A percentile compares a stretch with the other conserved stretches of the same genome.
These are phyloP conservation scores for Matsumyia berberina DNA, from an alignment of 2,888 invertebrate species.

Conservation along the genomic window DNA sequence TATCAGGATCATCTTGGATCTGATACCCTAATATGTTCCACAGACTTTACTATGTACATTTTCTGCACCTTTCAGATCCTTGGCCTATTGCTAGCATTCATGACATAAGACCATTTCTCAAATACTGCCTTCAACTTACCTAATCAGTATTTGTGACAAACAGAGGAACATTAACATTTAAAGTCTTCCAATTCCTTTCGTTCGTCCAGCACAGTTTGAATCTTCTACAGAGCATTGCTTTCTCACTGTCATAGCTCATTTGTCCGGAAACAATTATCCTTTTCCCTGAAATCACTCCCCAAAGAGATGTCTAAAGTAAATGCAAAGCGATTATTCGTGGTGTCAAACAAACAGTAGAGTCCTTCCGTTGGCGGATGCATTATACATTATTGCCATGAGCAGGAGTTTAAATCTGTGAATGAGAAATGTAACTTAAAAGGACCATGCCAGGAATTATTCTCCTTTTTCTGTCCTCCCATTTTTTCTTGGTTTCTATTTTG, in stretches of 20 bases:
- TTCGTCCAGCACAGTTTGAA: no score
- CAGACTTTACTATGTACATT: no score
- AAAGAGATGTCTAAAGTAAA: conserved; percentile 18
- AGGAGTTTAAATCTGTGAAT: conserved; percentile 72
- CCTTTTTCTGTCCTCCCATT: neutral
- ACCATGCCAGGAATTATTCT: conserved; percentile 22
- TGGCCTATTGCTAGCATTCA: no score
- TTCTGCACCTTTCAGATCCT: no score
- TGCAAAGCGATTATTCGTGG: conserved; percentile 67
- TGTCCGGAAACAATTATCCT: conserved; percentile 44
- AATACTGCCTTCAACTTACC: no score
- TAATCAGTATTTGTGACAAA: no score
- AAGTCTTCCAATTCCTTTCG: no score
- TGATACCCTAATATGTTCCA: no score
- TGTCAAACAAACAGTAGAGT: conserved; percentile 60
- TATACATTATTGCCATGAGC: conserved; percentile 73
- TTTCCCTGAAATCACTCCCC: conserved; percentile 1
- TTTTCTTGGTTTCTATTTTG: no score
- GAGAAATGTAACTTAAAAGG: conserved; percentile 69
- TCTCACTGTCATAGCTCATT: neutral
- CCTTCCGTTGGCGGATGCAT: conserved; percentile 54
- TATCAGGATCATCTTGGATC: no score
- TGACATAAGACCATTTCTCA: no score
- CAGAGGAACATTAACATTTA: conserved; percentile 11
- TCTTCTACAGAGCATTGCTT: neutral